These are phyloP conservation scores for Platycheirus rosarum DNA, from an alignment of 2,888 invertebrate species.

Conservation along the genomic window DNA sequence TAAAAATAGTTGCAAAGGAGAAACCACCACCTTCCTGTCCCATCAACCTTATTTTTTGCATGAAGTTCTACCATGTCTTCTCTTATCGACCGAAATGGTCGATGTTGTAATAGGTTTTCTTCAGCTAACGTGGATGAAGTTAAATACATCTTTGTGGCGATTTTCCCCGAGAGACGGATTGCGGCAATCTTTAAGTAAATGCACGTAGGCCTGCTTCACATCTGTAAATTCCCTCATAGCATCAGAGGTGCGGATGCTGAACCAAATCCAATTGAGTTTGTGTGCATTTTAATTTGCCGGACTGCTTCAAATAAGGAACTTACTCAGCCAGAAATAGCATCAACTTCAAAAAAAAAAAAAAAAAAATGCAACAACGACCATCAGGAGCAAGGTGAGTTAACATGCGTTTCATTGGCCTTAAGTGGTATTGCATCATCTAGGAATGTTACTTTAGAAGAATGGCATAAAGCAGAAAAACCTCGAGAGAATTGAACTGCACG, in stretches of 20 bases:
- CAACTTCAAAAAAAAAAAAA: background rate
- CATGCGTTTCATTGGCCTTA: constrained; percentile 46
- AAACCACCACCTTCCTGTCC: constrained; percentile 16
- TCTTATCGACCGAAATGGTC: constrained; percentile 39
- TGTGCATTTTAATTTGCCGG: constrained; percentile 55
- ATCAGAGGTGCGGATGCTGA: background rate
- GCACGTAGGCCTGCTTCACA: constrained; percentile 48
- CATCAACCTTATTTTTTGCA: constrained; percentile 5
- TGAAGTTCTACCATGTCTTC: constrained; percentile 42
- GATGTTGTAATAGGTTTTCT: constrained; percentile 45
- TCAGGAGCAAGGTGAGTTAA: constrained; percentile 31
- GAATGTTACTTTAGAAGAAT: background rate
- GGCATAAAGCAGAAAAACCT: background rate
- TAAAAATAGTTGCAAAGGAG: constrained; percentile 59
- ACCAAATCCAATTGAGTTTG: constrained; percentile 43
- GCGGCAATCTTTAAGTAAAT: constrained; percentile 52
- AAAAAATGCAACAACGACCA: constrained; percentile 3
- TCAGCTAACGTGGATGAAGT: constrained; percentile 22
- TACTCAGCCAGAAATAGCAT: constrained; percentile 4
- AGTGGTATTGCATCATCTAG: constrained; percentile 50
- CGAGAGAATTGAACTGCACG: background rate
- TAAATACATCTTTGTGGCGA: constrained; percentile 4
- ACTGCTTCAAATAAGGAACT: constrained; percentile 42
- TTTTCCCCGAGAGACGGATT: constrained; percentile 10
- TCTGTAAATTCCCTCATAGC: too few species aligned